phyloP scores from a whole-genome alignment of 2,113 vertebrate species.

The Laticauda laticaudata region DNA sequence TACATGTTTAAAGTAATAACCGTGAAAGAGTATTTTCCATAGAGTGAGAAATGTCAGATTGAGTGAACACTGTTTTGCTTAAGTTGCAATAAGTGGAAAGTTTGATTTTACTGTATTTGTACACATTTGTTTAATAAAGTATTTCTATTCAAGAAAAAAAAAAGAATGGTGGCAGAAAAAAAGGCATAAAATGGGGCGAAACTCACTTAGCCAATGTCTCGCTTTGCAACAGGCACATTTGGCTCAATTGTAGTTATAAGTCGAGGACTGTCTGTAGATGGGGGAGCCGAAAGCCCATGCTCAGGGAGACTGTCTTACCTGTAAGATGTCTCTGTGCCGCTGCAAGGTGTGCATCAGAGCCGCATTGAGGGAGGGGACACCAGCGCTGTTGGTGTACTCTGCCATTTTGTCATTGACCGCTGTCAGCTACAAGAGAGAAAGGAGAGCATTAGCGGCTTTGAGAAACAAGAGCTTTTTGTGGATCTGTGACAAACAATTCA shows the following conservation, averaged over 20 bases:
- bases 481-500: neutral
- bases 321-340: slow-evolving; percentile 94
- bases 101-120: no score
- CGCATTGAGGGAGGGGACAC: slow-evolving; percentile 87
- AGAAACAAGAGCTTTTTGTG: rapidly evolving
- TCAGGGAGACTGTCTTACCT: slow-evolving; percentile 69
- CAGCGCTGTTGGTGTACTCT: slow-evolving; percentile 88
- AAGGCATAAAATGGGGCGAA: neutral
- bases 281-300: neutral
- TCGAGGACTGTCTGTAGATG: neutral
- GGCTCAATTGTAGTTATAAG: neutral
- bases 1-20: no score
- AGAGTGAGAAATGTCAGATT: no score
- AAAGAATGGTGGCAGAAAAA: neutral
- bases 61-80: no score
- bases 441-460: neutral
- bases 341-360: slow-evolving; percentile 96
- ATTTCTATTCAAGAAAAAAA: no score
- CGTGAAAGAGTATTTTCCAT: no score
- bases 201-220: neutral
- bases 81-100: no score
- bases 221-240: neutral
- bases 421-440: slow-evolving; percentile 78
- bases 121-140: no score
- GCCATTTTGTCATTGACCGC: slow-evolving; percentile 97